phyloP scores from a whole-genome alignment of 2,888 invertebrate genomes.

The Acanthosepion lycidas region DNA sequence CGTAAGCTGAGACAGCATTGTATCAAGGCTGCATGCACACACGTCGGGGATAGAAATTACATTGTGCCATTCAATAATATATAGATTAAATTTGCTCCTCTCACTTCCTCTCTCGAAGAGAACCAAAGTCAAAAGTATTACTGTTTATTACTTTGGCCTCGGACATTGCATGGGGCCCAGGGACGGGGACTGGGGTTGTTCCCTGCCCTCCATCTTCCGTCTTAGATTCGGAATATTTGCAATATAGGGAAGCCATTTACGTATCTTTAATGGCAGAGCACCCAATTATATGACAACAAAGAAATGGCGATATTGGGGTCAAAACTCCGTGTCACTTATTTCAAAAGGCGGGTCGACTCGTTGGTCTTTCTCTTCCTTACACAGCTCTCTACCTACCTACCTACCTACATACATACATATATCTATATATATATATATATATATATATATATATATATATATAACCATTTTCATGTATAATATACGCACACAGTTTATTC shows the following conservation, averaged over 20 bases:
- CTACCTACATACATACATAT: background rate
- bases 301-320: background rate
- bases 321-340: background rate
- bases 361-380: background rate
- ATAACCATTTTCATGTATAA: background rate
- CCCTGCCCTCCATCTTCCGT: background rate
- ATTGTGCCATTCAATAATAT: too few relatives aligned
- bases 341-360: background rate
- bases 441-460: background rate
- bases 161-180: background rate
- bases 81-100: background rate
- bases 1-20: too few relatives aligned
- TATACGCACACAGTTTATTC: background rate
- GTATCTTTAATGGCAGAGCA: background rate
- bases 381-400: background rate
- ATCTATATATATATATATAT: background rate
- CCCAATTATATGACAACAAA: background rate
- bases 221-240: background rate
- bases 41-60: too few relatives aligned
- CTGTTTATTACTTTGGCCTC: background rate
- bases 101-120: background rate
- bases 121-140: background rate
- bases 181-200: background rate
- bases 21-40: too few relatives aligned
- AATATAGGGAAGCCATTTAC: background rate